Base-by-base conservation (phyloP, 2,888 invertebrate species). In the Drosophila meridiana region DNA sequence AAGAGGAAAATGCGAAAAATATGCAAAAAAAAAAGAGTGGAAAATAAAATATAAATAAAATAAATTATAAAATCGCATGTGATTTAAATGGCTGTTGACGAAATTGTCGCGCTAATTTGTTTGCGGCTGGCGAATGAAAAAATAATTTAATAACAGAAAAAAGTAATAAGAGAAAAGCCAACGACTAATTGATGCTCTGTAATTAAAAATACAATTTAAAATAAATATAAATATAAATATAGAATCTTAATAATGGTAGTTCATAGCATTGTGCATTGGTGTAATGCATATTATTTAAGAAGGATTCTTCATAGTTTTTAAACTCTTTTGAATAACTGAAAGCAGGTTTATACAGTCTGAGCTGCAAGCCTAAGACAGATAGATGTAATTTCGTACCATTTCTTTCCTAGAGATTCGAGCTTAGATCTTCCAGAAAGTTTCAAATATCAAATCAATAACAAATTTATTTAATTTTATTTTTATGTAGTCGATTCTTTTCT, bases 91-190 rank as follows among this genome's bases (percentile, higher is more conserved):
- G 34, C 20, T 55, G 73, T 57, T 78, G 78, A 81, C 57, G 78
- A 78, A 78, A 78, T 78, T 72, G 82, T 60, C n/a, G 55, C 68
- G 66, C 78, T 69, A 78, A 81, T 81, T 81, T 78, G 56, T 80
- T 79, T 78, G 70, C 56, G 65, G 61, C 65, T 32, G 45, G 43
- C 2, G 58, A 42, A 14, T 30, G 32, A 50, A 13, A 65, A 20
- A 13, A 30, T 13, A n/a, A 52, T n/a, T 36, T 3, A 9, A 47
- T 28, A 32, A 36, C 11, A 38, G n/a, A 8, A 13, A 14, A 9
- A 3, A 55, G 0, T 9, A n/a, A 1, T 1, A 6, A 20, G 1
- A n/a, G 5, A 36, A 5, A 13, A 40, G 14, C 20, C 14, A 5
- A 11, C 43, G 43, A 42, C 32, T 32, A 2, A 1, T 6, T 2